A percentile compares a stretch with the other conserved stretches of the same genome.
phyloP scores from a whole-genome alignment of 2,113 vertebrate species.

The Otis tarda region DNA sequence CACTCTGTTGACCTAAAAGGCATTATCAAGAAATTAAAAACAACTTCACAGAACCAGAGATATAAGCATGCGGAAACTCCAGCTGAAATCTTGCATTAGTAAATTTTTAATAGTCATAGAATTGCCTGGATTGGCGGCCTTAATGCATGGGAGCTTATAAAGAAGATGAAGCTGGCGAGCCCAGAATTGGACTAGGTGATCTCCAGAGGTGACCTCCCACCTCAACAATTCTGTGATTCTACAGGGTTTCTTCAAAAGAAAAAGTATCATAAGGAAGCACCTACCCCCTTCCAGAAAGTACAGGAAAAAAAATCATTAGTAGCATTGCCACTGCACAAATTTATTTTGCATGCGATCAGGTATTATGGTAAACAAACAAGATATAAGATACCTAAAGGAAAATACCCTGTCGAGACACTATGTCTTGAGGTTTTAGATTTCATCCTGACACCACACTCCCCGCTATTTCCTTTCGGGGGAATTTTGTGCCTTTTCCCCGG shows the following conservation, averaged over 20 bases:
- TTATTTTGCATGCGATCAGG: neutral
- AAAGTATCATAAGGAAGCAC: neutral
- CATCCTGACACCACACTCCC: neutral
- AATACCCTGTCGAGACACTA: neutral
- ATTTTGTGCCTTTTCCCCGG: neutral
- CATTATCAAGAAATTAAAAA: neutral
- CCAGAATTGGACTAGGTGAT: neutral
- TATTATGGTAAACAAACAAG: neutral
- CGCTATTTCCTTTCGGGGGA: fast-evolving
- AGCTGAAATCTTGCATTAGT: neutral
- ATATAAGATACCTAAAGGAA: neutral
- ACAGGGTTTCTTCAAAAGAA: neutral
- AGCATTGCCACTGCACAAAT: neutral
- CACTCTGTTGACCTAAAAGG: neutral
- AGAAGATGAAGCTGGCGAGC: neutral
- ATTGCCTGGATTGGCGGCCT: neutral
- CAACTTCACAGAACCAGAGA: neutral
- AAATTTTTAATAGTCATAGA: neutral
- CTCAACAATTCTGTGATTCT: neutral
- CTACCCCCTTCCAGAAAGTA: neutral
- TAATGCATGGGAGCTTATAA: neutral
- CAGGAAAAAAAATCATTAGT: neutral
- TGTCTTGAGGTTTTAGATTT: neutral
- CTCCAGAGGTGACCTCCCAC: neutral
- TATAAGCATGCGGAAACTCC: neutral